Evolutionary conservation across 2,888 invertebrate genomes (phyloP), one percentile per base, ranked within the genome.

Genomic region (Drosophila yooni): DNA sequence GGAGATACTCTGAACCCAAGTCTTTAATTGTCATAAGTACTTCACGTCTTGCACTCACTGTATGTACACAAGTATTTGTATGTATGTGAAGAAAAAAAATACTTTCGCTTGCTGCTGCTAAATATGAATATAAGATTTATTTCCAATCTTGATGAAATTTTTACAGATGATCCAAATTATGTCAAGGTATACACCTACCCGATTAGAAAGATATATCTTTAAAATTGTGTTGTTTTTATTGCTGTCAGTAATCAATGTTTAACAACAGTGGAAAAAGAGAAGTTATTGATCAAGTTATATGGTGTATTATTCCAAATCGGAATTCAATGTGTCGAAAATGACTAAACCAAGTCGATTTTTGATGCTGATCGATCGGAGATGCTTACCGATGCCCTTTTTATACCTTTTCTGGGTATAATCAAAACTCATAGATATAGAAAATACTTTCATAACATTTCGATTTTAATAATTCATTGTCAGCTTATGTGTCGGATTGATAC

Each of bases 371-470:
- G 11, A 40, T n/a, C 40, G n/a, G n/a, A 40, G n/a, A 40, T 40
- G 40, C 40, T 18, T 40, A 40, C n/a, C n/a, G 33, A 15, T 15
- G 18, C 2, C 43, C 2, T 21, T 21, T 1, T 46, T 46, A 46
- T 21, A 46, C 7, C 7, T 15, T 21, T 21, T 7, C 13, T 46
- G 46, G 46, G 15, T 21, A 31, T 43, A 71, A 69, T 54, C 8
- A 59, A 65, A 75, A 76, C 52, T 74, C 70, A 52, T 46, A 43
- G 33, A 21, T 79, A 67, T 72, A 53, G 33, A 73, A 67, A 40
- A 15, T 11, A 7, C 13, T 38, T 29, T 43, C 29, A 60, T 38
- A 38, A 53, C 11, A 60, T 54, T 56, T 63, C 13, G 38, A 53
- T 81, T 54, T 54, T 66, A 63, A 48, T 73, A 11, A 36, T 52